Conservation (phyloP, 1,140 invertebrate species). For the Babylonia areolata region DNA sequence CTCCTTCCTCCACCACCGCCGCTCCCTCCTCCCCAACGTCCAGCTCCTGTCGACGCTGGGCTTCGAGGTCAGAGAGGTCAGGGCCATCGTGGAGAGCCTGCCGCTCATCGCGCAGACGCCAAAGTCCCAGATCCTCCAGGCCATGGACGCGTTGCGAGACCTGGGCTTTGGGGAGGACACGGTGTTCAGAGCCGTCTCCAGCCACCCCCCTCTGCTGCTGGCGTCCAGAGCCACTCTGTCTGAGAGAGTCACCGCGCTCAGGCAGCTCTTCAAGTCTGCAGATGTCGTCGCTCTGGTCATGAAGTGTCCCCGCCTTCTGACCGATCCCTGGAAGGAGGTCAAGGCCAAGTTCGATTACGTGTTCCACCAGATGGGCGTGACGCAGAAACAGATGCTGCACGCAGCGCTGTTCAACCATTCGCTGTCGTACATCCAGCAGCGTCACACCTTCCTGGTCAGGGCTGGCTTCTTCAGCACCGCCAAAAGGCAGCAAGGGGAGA, state of each 20-base stretch:
- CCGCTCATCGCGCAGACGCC: not conserved
- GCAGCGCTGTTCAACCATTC: slow-evolving; percentile 60
- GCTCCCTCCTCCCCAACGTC: not conserved
- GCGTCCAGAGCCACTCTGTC: not conserved
- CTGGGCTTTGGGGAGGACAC: not conserved
- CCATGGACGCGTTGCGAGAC: not conserved
- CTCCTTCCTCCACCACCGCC: not conserved
- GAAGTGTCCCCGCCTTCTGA: slow-evolving; percentile 54
- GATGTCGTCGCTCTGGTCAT: slow-evolving; percentile 11
- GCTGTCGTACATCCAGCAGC: slow-evolving; percentile 56
- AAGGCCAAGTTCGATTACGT: slow-evolving; percentile 66
- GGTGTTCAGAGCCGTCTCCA: not conserved
- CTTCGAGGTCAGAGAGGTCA: not conserved
- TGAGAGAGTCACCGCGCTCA: slow-evolving; percentile 42
- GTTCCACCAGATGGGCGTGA: slow-evolving; percentile 61
- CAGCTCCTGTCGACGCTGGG: slow-evolving; percentile 16
- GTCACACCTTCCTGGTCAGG: slow-evolving; percentile 64
- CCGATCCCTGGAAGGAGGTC: slow-evolving; percentile 54
- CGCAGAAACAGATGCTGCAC: slow-evolving; percentile 64
- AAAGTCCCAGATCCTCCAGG: not conserved
- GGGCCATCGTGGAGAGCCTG: not conserved
- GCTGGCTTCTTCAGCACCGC: slow-evolving; percentile 56
- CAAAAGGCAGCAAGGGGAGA: slow-evolving; percentile 44
- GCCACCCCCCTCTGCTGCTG: not conserved
- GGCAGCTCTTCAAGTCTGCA: slow-evolving; percentile 46